Base-by-base conservation (phyloP, 1,140 invertebrate genomes). In the Bombus sibiricus region DNA sequence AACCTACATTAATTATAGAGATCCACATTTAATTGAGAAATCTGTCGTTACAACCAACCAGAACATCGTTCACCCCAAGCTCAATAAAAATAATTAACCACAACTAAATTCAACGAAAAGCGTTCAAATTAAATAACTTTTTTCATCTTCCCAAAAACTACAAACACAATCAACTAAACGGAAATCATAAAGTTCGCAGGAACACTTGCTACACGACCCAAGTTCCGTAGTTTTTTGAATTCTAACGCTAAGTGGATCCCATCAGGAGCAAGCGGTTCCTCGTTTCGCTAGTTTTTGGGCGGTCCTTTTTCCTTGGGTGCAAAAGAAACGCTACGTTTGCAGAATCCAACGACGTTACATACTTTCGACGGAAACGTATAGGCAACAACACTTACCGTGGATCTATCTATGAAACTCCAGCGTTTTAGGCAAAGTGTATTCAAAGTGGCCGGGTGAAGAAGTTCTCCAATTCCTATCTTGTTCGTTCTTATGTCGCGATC, bases 381-480 rank as follows among this genome's bases (percentile, higher is more conserved):
- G 68, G 77, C 77, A 72, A 80, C 83, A 85, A 85, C 83, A 77
- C 83, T 85, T 85, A 72, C 83, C 68, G 68, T 28, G 83, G 68
- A 85, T 86, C 79, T 73, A 72, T 74, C 79, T 68, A 86, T 75
- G 83, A 85, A 81, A 90, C 82, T 89, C 88, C 71, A 87, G 80
- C 89, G 85, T 89, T 91, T 89, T 85, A 81, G 66, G 89, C 75
- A 88, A 90, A 90, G 86, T 89, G 83, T 88, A 90, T 90, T 90
- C 86, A 90, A 89, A 90, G 89, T 90, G 81, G 82, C 81, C 72
- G 83, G 82, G 64, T 72, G 81, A 82, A 89, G 88, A 89, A 89
- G 74, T 89, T 86, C 71, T 34, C 80, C 88, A 89, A 89, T 89
- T 88, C 88, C 85, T 86, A 89, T 89, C 86, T 76, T 85, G 88